phyloP scores from a whole-genome alignment of 2,113 vertebrate species.

The Panthera leo region DNA sequence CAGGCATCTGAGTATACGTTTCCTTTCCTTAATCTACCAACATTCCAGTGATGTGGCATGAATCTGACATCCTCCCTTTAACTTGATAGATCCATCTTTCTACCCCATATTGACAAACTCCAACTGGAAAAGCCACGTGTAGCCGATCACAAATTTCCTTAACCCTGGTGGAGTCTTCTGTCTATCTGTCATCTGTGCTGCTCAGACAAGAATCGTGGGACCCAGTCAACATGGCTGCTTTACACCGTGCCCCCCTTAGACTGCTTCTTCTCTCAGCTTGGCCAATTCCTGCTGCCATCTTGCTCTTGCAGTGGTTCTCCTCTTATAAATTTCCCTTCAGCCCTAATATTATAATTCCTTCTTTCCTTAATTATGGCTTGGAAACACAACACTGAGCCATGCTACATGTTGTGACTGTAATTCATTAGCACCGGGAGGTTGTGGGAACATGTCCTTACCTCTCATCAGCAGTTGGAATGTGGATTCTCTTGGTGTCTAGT shows the following conservation, averaged over 20 bases:
- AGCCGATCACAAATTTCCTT: neutral
- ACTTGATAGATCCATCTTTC: neutral
- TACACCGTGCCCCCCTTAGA: rapidly evolving
- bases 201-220: too few species aligned
- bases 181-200: rapidly evolving
- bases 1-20: neutral
- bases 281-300: neutral
- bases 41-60: neutral
- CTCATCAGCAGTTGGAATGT: slow-evolving; percentile 60
- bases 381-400: neutral
- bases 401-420: neutral
- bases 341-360: neutral
- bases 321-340: neutral
- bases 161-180: rapidly evolving
- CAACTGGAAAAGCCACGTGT: neutral
- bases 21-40: neutral
- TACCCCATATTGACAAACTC: neutral
- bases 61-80: neutral
- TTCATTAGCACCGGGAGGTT: slow-evolving; percentile 45
- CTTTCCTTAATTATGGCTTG: neutral
- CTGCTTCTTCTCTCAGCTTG: neutral
- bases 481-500: slow-evolving; percentile 40
- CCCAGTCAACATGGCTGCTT: rapidly evolving
- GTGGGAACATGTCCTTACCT: slow-evolving; percentile 56
- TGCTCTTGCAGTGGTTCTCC: neutral